A percentile compares a stretch with the other conserved stretches of the same genome.
Conservation (phyloP, 1,140 invertebrate species). For the Zaprionus ornatus region DNA sequence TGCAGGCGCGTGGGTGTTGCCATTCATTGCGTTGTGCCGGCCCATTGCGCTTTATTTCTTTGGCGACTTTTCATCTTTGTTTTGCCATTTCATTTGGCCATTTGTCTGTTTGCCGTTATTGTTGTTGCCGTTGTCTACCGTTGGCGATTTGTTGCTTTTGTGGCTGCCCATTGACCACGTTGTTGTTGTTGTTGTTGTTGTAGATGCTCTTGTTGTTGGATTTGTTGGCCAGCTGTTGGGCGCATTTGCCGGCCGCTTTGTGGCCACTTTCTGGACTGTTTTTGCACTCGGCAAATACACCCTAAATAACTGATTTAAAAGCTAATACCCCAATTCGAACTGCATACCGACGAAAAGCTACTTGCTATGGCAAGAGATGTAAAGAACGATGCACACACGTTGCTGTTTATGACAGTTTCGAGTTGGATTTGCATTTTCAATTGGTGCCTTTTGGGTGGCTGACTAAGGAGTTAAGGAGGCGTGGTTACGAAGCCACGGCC, state of each 20-base stretch:
- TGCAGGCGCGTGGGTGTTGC: slow-evolving; percentile 4
- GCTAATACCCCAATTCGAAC: slow-evolving; percentile 50
- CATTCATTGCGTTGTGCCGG: slow-evolving; percentile 14
- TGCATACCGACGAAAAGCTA: slow-evolving; percentile 20
- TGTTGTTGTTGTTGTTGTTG: slow-evolving; percentile 22
- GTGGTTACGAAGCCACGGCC: too few species aligned
- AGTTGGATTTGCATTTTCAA: slow-evolving; percentile 2
- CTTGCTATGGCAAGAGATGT: slow-evolving; percentile 1
- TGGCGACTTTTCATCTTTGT: slow-evolving; percentile 67
- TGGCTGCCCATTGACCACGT: slow-evolving; percentile 37
- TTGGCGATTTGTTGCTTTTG: slow-evolving; percentile 43
- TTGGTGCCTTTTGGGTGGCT: neutral
- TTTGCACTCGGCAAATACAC: slow-evolving; percentile 23
- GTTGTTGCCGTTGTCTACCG: slow-evolving; percentile 40
- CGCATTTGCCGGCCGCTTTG: slow-evolving; percentile 64
- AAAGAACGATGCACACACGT: neutral
- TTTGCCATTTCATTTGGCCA: slow-evolving; percentile 73
- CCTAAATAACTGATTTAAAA: slow-evolving; percentile 63
- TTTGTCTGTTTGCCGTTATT: slow-evolving; percentile 35
- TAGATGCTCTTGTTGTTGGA: slow-evolving; percentile 30
- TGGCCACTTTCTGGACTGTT: slow-evolving; percentile 59
- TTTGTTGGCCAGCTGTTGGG: slow-evolving; percentile 61
- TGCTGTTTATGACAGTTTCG: neutral
- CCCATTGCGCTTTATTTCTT: slow-evolving; percentile 35
- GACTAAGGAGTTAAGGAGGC: too few species aligned